Percentiles rank a stretch among this genome's conserved stretches.
Evolutionary conservation across 1,140 invertebrate genomes (phyloP).

Genomic region (Heliothis virescens): DNA sequence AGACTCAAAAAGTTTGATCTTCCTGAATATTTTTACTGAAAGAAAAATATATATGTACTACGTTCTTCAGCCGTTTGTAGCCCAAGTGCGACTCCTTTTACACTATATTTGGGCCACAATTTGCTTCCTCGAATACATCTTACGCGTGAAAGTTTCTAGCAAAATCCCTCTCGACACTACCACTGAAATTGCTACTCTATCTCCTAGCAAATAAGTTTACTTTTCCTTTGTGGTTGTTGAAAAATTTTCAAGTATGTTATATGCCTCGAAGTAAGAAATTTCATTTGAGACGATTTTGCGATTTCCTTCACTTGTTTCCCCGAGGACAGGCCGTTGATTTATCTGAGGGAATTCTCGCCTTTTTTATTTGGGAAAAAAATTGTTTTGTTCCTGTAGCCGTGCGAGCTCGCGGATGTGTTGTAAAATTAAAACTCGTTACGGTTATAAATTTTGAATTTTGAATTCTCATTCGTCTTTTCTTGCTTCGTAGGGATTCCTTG

Average conservation of each 20-base stretch:
- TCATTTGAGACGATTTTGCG: conserved; percentile 81
- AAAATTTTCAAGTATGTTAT: conserved; percentile 65
- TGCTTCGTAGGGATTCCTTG: not conserved
- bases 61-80: conserved; percentile 46
- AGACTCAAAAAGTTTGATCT: not conserved
- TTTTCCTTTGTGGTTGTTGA: conserved; percentile 22
- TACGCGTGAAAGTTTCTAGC: conserved; percentile 68
- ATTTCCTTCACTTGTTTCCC: conserved; percentile 69
- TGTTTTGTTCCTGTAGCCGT: conserved; percentile 40
- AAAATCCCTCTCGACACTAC: conserved; percentile 39
- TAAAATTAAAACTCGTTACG: conserved; percentile 43
- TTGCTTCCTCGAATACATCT: conserved; percentile 79
- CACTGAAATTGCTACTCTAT: conserved; percentile 52
- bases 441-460: conserved; percentile 4
- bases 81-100: conserved; percentile 49
- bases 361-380: conserved; percentile 56
- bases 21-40: conserved; percentile 18
- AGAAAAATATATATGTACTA: conserved; percentile 39
- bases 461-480: not conserved
- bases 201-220: conserved; percentile 32
- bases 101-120: conserved; percentile 78
- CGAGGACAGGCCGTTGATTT: conserved; percentile 74
- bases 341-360: conserved; percentile 66
- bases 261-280: conserved; percentile 76
- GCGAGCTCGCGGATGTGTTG: conserved; percentile 14